These are phyloP conservation scores for Gastracanthus pulcherrimus DNA, from an alignment of 2,888 invertebrate species.

Conservation along the genomic window DNA sequence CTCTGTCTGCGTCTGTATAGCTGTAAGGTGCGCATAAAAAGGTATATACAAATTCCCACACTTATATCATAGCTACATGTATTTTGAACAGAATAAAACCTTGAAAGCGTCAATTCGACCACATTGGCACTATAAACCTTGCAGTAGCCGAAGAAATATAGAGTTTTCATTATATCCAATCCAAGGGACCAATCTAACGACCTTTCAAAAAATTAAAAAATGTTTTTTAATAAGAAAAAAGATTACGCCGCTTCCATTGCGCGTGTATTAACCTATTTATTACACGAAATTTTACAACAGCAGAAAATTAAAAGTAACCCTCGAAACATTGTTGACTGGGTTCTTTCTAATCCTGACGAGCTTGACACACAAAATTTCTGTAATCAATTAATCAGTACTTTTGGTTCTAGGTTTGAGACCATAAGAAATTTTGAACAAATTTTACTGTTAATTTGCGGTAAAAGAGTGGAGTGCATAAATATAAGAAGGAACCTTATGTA, in stretches of 20 bases:
- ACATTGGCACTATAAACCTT: too few relatives aligned
- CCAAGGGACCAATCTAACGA: too few relatives aligned
- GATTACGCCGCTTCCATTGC: slow-evolving; percentile 30
- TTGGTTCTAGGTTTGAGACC: slow-evolving; percentile 49
- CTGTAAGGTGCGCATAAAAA: too few relatives aligned
- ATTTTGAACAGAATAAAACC: too few relatives aligned
- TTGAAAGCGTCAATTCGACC: too few relatives aligned
- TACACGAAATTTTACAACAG: slow-evolving; percentile 45
- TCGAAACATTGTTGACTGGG: slow-evolving; percentile 43
- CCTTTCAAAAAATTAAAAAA: too few relatives aligned
- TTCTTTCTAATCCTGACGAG: slow-evolving; percentile 32
- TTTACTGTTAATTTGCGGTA: slow-evolving; percentile 58
- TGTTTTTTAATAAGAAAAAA: slow-evolving; percentile 48
- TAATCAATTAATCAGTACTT: slow-evolving; percentile 32
- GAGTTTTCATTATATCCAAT: too few relatives aligned
- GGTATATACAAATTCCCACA: too few relatives aligned
- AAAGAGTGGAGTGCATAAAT: slow-evolving; percentile 57
- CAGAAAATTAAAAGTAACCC: slow-evolving; percentile 29
- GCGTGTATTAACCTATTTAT: slow-evolving; percentile 13
- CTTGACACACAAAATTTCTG: slow-evolving; percentile 40
- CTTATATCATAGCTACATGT: too few relatives aligned
- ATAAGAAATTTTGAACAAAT: slow-evolving; percentile 57
- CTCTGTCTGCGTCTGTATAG: too few relatives aligned
- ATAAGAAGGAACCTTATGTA: slow-evolving; percentile 45
- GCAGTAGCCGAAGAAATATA: too few relatives aligned